Evolutionary conservation across 2,113 vertebrate genomes (phyloP).

Genomic region (Sylvietta virens): DNA sequence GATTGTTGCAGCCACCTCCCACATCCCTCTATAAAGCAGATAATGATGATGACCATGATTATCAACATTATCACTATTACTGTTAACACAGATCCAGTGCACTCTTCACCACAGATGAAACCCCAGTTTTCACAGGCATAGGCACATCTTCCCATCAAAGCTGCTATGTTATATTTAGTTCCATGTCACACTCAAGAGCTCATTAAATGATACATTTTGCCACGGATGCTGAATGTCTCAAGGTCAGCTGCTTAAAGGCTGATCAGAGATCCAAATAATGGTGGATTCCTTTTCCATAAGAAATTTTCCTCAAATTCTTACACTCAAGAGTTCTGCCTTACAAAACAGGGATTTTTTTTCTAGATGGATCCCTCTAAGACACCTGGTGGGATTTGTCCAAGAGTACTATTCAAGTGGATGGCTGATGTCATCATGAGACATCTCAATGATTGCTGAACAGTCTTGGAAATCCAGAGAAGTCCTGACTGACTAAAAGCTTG

Average conservation of each 20-base stretch:
- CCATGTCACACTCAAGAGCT: neutral
- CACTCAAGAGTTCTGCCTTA: neutral
- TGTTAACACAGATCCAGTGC: neutral
- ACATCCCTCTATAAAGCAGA: neutral
- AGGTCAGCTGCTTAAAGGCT: neutral
- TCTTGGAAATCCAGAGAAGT: neutral
- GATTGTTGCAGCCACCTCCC: neutral
- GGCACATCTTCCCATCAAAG: neutral
- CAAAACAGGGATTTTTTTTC: neutral
- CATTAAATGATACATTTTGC: neutral
- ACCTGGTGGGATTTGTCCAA: neutral
- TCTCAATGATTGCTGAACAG: neutral
- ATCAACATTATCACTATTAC: neutral
- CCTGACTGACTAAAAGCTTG: neutral
- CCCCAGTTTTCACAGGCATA: fast-evolving
- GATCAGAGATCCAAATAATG: neutral
- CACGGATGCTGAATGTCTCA: neutral
- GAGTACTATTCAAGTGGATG: neutral
- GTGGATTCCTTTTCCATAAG: neutral
- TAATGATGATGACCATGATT: neutral
- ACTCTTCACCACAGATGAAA: neutral
- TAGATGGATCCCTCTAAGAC: neutral
- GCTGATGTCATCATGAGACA: neutral
- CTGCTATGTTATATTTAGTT: neutral
- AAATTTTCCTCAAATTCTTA: neutral